Base-by-base conservation (phyloP, 1,140 invertebrate species). In the Drosophila sp. region DNA sequence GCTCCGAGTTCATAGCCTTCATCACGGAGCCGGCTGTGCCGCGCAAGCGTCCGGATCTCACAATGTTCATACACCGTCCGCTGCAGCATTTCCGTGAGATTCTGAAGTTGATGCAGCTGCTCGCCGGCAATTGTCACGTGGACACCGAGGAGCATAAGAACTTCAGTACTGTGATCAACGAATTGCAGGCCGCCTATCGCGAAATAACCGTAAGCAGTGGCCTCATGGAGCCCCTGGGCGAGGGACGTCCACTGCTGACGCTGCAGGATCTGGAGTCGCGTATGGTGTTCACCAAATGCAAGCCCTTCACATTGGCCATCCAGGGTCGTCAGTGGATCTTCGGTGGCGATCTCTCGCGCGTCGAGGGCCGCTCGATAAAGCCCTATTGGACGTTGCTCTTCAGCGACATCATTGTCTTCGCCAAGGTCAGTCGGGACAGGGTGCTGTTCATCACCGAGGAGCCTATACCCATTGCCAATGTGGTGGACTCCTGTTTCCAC, bases 371-470 rank as follows among this genome's bases (percentile, higher is more conserved):
- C n/a, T 94, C 95, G 7, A 93, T 96, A 9, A 94, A 96, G 67
- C 95, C 96, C 0, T 97, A 96, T 78, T 97, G 97, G 96, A 96
- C 96, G 1, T 92, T 97, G 48, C 92, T 97, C 2, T 96, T 97
- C 84, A 96, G 94, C 62, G 97, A 97, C 89, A 93, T 97, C 29
- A 93, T 97, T 2, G 93, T 97, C 0, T 97, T 97, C 80, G 96
- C 97, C 5, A 96, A 96, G 72, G 96, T 97, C 9, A 97, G 96
- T 36, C 94, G 96, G 27, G 96, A 97, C 86, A 93, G 96, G 14
- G 96, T 97, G 2, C 92, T 97, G 0, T 97, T 97, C 89, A 96
- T 97, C 9, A 96, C 96, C 18, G 97, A 97, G 90, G 97, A 97
- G 74, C 97, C 96, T 1, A 93, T 97, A 3, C 94, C 95, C 4